Conservation (phyloP, 2,888 invertebrate genomes). For the Carterocephalus palaemon region DNA sequence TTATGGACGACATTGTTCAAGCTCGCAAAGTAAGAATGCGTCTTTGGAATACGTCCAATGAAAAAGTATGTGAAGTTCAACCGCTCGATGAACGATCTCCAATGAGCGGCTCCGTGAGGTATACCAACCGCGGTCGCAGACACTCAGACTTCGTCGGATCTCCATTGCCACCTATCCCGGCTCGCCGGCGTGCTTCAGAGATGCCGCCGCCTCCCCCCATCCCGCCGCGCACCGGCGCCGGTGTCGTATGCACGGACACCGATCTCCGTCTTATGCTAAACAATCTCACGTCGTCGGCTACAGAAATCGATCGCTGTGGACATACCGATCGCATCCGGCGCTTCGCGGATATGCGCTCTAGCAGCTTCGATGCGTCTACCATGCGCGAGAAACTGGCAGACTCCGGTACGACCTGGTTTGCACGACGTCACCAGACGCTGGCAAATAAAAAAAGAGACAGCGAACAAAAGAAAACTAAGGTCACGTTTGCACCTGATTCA, state of each 20-base stretch:
- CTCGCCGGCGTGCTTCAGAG: constrained; percentile 85
- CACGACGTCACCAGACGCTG: constrained; percentile 87
- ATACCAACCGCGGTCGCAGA: constrained; percentile 81
- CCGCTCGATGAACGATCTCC: constrained; percentile 84
- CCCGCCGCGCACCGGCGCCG: constrained; percentile 67
- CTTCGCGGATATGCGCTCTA: constrained; percentile 86
- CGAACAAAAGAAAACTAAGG: constrained; percentile 71
- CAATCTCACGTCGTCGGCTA: constrained; percentile 88
- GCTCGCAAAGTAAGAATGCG: constrained; percentile 90
- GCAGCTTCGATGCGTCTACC: constrained; percentile 90
- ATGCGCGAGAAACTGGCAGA: constrained; percentile 73
- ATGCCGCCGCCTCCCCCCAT: constrained; percentile 80
- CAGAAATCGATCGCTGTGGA: constrained; percentile 86
- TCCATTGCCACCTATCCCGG: constrained; percentile 80
- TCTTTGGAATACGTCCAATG: constrained; percentile 89
- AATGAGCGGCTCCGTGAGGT: constrained; percentile 75
- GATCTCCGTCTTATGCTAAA: constrained; percentile 89
- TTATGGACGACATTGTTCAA: constrained; percentile 92
- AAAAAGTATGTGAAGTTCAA: constrained; percentile 90
- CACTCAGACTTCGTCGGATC: constrained; percentile 85
- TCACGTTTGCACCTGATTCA: constrained; percentile 81
- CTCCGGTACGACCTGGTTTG: constrained; percentile 85
- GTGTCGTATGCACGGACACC: constrained; percentile 89
- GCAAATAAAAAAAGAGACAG: constrained; percentile 80
- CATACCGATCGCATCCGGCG: constrained; percentile 79